Evolutionary conservation across 2,113 vertebrate species (phyloP).

Genomic region (Cryptomyrus ogoouensis): DNA sequence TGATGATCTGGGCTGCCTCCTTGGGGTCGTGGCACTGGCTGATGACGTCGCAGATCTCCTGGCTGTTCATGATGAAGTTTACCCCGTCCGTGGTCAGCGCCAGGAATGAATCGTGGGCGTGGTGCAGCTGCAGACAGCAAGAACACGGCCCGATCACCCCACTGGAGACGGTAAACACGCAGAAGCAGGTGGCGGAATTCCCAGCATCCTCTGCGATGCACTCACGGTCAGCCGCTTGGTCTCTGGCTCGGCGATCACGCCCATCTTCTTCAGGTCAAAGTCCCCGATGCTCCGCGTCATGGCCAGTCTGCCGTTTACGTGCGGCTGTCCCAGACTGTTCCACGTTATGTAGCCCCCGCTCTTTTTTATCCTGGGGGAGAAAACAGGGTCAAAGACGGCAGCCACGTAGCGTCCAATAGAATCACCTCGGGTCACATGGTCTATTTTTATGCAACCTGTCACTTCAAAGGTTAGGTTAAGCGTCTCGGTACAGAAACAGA

Average conservation of each 20-base stretch:
- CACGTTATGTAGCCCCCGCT: constrained; percentile 88
- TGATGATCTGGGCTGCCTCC: constrained; percentile 84
- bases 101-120: constrained; percentile 82
- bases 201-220: background rate
- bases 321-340: constrained; percentile 93
- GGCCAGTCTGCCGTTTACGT: constrained; percentile 90
- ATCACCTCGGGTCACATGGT: background rate
- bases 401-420: background rate
- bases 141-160: background rate
- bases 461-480: background rate
- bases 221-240: constrained; percentile 77
- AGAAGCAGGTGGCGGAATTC: background rate
- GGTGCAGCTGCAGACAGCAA: constrained; percentile 67
- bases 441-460: background rate
- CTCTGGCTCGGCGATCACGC: constrained; percentile 91
- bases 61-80: constrained; percentile 97
- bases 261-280: constrained; percentile 82
- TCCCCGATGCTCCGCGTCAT: constrained; percentile 97
- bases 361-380: constrained; percentile 71
- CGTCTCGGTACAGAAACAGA: background rate
- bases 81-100: constrained; percentile 92
- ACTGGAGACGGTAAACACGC: background rate
- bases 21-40: constrained; percentile 86
- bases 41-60: constrained; percentile 91
- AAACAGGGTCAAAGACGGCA: background rate